These are phyloP conservation scores for Bujurquina vittata DNA, from an alignment of 2,113 vertebrate species.

Conservation along the genomic window DNA sequence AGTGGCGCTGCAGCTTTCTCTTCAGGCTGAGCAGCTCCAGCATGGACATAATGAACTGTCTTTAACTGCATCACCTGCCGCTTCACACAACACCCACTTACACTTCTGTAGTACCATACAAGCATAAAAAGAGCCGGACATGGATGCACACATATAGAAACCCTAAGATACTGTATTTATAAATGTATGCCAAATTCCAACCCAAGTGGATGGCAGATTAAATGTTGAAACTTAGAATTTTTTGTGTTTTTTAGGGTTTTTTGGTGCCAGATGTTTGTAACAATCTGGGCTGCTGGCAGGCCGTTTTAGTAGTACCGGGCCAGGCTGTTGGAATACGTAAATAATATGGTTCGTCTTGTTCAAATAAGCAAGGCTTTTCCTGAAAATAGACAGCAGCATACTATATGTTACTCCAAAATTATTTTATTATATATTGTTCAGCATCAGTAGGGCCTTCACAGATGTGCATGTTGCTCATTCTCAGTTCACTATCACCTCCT, in stretches of 20 bases:
- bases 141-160: neutral
- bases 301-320: no score
- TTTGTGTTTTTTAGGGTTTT: neutral
- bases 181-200: neutral
- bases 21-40: constrained; percentile 48
- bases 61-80: constrained; percentile 58
- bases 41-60: constrained; percentile 40
- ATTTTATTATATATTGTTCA: neutral
- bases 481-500: neutral
- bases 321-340: neutral
- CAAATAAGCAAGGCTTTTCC: neutral
- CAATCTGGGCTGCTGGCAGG: no score
- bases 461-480: neutral
- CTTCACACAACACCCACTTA: constrained; percentile 6
- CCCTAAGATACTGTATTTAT: neutral
- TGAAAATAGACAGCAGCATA: neutral
- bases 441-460: neutral
- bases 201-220: neutral
- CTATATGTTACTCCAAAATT: neutral
- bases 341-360: neutral
- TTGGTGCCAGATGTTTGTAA: no score
- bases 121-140: neutral
- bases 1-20: constrained; percentile 48
- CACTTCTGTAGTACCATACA: neutral
- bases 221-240: neutral